These are phyloP conservation scores for Elegia similella DNA, from an alignment of 2,888 invertebrate genomes.

Conservation along the genomic window DNA sequence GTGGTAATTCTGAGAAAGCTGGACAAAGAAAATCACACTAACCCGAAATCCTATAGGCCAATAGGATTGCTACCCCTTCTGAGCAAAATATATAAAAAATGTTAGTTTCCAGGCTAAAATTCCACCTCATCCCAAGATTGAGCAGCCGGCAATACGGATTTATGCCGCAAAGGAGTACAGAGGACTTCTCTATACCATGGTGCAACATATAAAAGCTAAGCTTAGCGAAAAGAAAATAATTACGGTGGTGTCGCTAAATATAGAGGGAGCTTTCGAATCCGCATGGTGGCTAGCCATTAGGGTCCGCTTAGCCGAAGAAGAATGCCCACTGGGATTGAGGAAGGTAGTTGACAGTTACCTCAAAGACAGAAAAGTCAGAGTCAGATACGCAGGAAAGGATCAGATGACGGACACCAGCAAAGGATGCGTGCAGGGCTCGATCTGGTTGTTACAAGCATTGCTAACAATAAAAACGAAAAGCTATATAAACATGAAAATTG, in stretches of 20 bases:
- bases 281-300: slow-evolving; percentile 3
- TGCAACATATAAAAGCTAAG: too few relatives aligned
- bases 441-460: too few relatives aligned
- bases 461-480: too few relatives aligned
- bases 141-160: too few relatives aligned
- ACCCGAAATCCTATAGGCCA: too few relatives aligned
- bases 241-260: not conserved
- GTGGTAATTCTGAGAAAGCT: too few relatives aligned
- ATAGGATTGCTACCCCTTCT: too few relatives aligned
- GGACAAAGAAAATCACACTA: too few relatives aligned
- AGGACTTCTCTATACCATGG: too few relatives aligned
- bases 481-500: too few relatives aligned
- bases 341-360: not conserved
- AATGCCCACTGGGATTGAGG: not conserved
- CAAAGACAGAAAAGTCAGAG: not conserved
- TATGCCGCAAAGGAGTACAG: too few relatives aligned
- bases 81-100: slow-evolving; percentile 23
- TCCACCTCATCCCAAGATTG: not conserved
- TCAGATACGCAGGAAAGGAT: not conserved
- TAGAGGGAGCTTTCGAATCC: slow-evolving; percentile 12
- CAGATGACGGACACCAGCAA: too few relatives aligned
- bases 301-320: not conserved
- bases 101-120: not conserved
- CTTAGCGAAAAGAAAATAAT: not conserved
- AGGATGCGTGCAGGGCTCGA: not conserved